Conservation (phyloP, 2,113 vertebrate species). For the Pica pica region DNA sequence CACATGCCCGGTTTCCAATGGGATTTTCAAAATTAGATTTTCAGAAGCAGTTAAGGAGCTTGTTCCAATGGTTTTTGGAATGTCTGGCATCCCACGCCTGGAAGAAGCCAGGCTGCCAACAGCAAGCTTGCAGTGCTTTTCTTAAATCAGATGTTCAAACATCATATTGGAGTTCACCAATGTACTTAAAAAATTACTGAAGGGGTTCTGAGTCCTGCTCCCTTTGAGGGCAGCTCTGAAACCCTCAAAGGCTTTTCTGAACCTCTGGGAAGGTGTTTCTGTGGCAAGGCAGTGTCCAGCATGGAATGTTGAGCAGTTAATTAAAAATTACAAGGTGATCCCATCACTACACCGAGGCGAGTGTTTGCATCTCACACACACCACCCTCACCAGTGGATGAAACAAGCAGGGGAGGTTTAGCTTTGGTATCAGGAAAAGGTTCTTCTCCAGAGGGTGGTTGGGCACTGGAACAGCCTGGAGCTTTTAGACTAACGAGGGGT, state of each 20-base stretch:
- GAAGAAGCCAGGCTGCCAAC: neutral
- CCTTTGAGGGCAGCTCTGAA: neutral
- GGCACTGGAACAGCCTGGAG: neutral
- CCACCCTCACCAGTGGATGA: neutral
- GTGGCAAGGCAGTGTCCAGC: neutral
- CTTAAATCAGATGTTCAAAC: neutral
- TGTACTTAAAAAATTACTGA: neutral
- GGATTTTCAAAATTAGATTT: constrained; percentile 11
- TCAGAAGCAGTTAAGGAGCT: neutral
- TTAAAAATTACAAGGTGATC: neutral
- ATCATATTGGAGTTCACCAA: neutral
- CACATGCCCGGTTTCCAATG: neutral
- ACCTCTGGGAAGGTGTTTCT: neutral
- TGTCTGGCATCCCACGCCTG: neutral
- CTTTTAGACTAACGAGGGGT: neutral
- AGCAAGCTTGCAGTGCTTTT: neutral
- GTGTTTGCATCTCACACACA: neutral
- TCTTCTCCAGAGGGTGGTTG: neutral
- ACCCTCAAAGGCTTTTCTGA: neutral
- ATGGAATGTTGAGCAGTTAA: neutral
- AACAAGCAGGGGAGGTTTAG: neutral
- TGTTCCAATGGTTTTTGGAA: neutral
- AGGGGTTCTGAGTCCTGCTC: neutral
- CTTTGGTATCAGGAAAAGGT: neutral
- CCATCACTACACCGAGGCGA: no score